Base-by-base conservation (phyloP, 2,113 vertebrate genomes). In the Oryctolagus cuniculus region DNA sequence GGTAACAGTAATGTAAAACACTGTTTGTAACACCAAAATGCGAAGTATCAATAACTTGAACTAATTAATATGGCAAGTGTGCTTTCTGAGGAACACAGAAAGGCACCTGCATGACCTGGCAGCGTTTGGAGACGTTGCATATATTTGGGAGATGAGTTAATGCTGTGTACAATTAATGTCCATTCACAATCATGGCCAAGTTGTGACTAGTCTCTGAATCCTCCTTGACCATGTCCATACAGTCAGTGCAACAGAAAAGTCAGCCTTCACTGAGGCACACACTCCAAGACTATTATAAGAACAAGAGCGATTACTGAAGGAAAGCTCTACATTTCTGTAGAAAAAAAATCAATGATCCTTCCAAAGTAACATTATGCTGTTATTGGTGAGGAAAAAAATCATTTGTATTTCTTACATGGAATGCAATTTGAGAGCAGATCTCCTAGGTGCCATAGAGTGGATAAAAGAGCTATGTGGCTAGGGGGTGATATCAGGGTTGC, bases 201-300 rank as follows among this genome's bases (percentile, higher is more conserved):
- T 15, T 0, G 0, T 34, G n/a, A 12, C 21, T 51, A 24, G 11
- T 49, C 10, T 6, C 7, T 27, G 19, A 31, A 15, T 15, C 34
- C 5, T 64, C 6, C 69, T 77, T 10, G 16, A 55, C 6, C 27
- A 24, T n/a, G n/a, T 64, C 55, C 78, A 31, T 9, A 2, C 0
- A 51, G 25, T 13, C 17, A 27, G 10, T 19, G 5, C 63, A 22
- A 6, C 6, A 63, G 6, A 29, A 38, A 75, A 55, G 6, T 15
- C 27, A 34, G 25, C 27, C 51, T 64, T 51, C 3, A 22, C 31
- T 36, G 51, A 73, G 63, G 22, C 55, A 5, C 22, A 31, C 12
- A 16, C 13, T 61, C 25, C 5, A 17, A 49, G 53, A 25, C 17
- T 49, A 49, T 5, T 21, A 49, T 67, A 58, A 38, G 29, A 67